Conservation (phyloP, 2,797 vertebrate species). For the Protosalanx chinensis region DNA sequence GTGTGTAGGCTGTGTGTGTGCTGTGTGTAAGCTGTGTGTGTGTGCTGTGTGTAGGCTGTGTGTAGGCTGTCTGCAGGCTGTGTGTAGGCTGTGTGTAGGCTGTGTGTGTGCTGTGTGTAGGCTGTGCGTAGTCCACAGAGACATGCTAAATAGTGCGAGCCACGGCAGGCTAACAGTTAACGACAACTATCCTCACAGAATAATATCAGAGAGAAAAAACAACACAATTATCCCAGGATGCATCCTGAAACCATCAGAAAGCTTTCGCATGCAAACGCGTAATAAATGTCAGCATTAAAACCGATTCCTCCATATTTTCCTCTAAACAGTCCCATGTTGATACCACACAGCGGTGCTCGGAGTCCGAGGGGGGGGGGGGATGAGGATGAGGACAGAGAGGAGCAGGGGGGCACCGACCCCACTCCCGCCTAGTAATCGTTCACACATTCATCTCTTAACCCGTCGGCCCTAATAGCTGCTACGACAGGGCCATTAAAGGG, state of each 20-base stretch:
- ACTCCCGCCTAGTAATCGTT: conserved; percentile 65
- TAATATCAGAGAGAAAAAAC: neutral
- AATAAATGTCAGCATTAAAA: neutral
- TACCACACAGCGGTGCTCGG: neutral
- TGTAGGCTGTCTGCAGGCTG: too few species aligned
- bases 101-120: too few species aligned
- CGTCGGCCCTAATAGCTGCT: conserved; percentile 58
- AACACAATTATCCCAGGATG: neutral
- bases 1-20: too few species aligned
- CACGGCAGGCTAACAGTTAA: neutral
- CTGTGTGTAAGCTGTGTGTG: too few species aligned
- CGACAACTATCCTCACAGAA: neutral
- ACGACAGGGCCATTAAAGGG: conserved; percentile 61
- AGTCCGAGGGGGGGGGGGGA: neutral
- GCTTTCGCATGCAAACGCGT: neutral
- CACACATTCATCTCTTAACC: conserved; percentile 72
- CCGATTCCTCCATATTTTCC: conserved; percentile 23
- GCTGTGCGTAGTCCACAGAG: neutral
- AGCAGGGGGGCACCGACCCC: conserved; percentile 58
- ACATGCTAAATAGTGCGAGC: neutral
- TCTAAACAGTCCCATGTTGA: conserved; percentile 8
- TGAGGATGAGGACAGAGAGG: conserved; percentile 4
- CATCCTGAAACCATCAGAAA: neutral
- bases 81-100: too few species aligned
- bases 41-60: too few species aligned